Evolutionary conservation across 2,113 vertebrate species (phyloP).

Genomic region (Uria aalge): DNA sequence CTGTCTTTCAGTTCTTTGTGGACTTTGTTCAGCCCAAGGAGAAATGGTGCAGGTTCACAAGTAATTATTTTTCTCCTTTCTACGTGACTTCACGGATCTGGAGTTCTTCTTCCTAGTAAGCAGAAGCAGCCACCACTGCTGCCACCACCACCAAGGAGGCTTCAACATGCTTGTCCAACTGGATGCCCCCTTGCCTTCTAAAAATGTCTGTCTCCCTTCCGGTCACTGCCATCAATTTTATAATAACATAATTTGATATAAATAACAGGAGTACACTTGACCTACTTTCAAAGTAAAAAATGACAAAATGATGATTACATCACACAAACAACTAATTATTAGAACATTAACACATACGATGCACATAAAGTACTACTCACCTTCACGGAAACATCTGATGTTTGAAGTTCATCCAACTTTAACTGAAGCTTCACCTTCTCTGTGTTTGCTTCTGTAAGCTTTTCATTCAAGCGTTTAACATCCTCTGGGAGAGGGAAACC

Average conservation of each 20-base stretch:
- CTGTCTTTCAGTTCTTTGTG: neutral
- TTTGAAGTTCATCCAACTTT: constrained; percentile 92
- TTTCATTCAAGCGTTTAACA: constrained; percentile 87
- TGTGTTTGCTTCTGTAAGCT: constrained; percentile 84
- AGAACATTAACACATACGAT: neutral
- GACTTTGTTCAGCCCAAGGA: neutral
- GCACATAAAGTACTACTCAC: constrained; percentile 51
- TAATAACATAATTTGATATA: neutral
- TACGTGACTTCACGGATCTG: neutral
- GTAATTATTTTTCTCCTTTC: neutral
- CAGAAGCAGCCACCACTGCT: neutral
- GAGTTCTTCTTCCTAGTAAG: neutral
- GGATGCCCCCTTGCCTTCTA: neutral
- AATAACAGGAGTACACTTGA: neutral
- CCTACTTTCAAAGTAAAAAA: neutral
- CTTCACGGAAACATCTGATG: constrained; percentile 92
- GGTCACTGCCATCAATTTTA: neutral
- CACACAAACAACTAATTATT: neutral
- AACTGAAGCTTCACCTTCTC: constrained; percentile 88
- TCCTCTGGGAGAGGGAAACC: constrained; percentile 78
- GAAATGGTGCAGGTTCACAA: neutral
- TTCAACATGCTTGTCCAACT: neutral
- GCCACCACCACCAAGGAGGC: neutral
- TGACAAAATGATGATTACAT: neutral
- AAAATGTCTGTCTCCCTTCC: neutral